Evolutionary conservation across 2,888 invertebrate species (phyloP).

Genomic region (Pachymerium ferrugineum): DNA sequence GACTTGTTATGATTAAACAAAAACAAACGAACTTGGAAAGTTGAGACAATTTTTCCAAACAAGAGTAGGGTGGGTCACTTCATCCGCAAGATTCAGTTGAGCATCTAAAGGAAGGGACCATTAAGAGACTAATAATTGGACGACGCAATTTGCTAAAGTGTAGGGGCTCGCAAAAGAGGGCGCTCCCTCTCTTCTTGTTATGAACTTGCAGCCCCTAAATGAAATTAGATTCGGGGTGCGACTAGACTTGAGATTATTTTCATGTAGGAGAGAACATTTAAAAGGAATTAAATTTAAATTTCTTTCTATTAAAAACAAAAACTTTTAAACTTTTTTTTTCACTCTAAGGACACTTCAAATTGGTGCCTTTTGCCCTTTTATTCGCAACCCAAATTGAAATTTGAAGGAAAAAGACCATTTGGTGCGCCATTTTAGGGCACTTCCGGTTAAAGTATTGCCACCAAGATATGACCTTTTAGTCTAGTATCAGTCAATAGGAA

Average conservation of each 20-base stretch:
- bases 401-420: too few species aligned
- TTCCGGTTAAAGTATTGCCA: too few species aligned
- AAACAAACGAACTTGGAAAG: not conserved
- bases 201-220: conserved; percentile 2
- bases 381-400: too few species aligned
- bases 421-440: too few species aligned
- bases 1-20: too few species aligned
- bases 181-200: conserved; percentile 15
- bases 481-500: too few species aligned
- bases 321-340: too few species aligned
- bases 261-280: not conserved
- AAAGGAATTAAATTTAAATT: conserved; percentile 1
- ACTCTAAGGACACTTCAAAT: too few species aligned
- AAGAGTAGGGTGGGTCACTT: conserved; percentile 23
- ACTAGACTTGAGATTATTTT: not conserved
- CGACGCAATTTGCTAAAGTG: conserved; percentile 27
- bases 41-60: not conserved
- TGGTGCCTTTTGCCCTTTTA: too few species aligned
- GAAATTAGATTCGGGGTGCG: not conserved
- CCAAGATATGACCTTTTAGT: too few species aligned
- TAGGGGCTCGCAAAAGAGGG: not conserved
- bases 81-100: conserved; percentile 9
- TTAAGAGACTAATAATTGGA: conserved; percentile 28
- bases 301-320: not conserved
- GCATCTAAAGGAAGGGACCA: too few species aligned